These are phyloP conservation scores for Marasmarcha lunaedactyla DNA, from an alignment of 2,888 invertebrate genomes.

Conservation along the genomic window DNA sequence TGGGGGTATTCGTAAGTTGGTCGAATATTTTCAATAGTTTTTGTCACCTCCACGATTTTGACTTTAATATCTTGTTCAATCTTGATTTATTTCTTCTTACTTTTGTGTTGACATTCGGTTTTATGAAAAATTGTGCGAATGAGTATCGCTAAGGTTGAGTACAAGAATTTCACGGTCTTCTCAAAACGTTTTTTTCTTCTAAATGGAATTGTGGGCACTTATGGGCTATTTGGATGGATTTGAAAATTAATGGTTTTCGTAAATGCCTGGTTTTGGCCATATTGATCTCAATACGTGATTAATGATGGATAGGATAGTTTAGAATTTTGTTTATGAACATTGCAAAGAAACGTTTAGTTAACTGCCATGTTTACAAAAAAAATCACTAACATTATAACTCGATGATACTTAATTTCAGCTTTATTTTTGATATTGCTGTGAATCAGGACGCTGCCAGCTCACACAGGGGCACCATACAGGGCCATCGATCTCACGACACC, in stretches of 20 bases:
- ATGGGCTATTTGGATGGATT: slow-evolving; percentile 43
- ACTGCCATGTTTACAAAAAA: too few species aligned
- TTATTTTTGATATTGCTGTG: too few species aligned
- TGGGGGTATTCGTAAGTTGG: neutral
- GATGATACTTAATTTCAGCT: too few species aligned
- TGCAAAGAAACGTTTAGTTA: neutral
- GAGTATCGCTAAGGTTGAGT: slow-evolving; percentile 19
- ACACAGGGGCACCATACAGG: too few species aligned
- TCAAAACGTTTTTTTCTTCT: slow-evolving; percentile 24
- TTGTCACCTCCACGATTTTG: slow-evolving; percentile 37
- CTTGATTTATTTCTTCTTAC: slow-evolving; percentile 44
- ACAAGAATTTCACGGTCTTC: slow-evolving; percentile 44
- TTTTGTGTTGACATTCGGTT: neutral
- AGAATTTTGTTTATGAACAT: too few species aligned
- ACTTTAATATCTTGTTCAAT: slow-evolving; percentile 49
- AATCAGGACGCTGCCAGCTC: too few species aligned
- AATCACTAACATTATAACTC: too few species aligned
- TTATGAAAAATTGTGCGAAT: slow-evolving; percentile 1
- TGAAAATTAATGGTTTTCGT: slow-evolving; percentile 44
- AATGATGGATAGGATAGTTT: slow-evolving; percentile 21
- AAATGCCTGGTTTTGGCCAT: slow-evolving; percentile 20
- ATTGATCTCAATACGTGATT: slow-evolving; percentile 26
- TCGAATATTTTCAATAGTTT: slow-evolving; percentile 27
- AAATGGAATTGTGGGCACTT: slow-evolving; percentile 58
- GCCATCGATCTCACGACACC: too few species aligned